Evolutionary conservation across 1,140 invertebrate species (phyloP).

Genomic region (Neodiprion fabricii): DNA sequence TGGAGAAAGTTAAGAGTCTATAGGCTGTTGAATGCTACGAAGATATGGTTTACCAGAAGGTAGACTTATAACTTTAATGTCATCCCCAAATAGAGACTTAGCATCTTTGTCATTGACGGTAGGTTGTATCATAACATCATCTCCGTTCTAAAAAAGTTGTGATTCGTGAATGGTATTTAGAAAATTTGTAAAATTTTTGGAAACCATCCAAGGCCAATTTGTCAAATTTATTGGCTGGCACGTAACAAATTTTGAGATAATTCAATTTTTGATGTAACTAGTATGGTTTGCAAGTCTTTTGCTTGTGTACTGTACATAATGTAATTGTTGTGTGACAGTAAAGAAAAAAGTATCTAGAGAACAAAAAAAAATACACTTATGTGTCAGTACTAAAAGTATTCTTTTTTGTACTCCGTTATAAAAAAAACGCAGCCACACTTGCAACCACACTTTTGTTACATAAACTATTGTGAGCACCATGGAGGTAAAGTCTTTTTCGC

Average conservation of each 20-base stretch:
- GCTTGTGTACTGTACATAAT: constrained; percentile 10
- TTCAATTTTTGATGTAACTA: neutral
- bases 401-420: constrained; percentile 17
- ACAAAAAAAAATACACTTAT: too few relatives aligned
- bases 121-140: constrained; percentile 86
- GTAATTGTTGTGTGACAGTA: constrained; percentile 22
- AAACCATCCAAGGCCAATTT: constrained; percentile 1
- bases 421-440: too few relatives aligned
- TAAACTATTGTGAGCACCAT: too few relatives aligned
- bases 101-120: constrained; percentile 74
- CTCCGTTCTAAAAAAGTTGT: constrained; percentile 65
- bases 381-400: constrained; percentile 10
- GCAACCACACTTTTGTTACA: too few relatives aligned
- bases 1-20: constrained; percentile 22
- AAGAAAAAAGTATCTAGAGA: constrained; percentile 16
- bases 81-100: constrained; percentile 71
- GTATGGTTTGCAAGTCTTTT: too few relatives aligned
- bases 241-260: constrained; percentile 2
- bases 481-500: too few relatives aligned
- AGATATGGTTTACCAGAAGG: constrained; percentile 86
- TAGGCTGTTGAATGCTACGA: constrained; percentile 71
- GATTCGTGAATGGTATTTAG: constrained; percentile 44
- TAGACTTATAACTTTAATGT: constrained; percentile 69
- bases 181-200: constrained; percentile 21
- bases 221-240: neutral